Evolutionary conservation across 2,113 vertebrate genomes (phyloP).

Genomic region (Caretta caretta): DNA sequence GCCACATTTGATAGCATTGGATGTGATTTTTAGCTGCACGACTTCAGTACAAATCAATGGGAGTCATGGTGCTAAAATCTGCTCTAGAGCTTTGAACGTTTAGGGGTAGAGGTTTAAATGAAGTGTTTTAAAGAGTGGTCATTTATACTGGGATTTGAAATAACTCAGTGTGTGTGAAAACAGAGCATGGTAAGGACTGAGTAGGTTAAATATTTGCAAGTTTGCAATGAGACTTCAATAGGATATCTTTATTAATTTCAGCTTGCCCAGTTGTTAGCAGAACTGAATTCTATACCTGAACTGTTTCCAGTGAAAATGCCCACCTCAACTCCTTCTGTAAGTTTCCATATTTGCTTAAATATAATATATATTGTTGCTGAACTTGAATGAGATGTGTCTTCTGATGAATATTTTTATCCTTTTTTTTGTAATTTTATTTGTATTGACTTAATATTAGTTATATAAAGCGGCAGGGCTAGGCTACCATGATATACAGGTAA

Average conservation of each 20-base stretch:
- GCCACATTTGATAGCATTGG: background rate
- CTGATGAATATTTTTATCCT: background rate
- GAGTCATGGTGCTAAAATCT: background rate
- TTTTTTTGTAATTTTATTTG: background rate
- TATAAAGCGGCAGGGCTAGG: background rate
- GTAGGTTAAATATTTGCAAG: background rate
- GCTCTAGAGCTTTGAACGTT: background rate
- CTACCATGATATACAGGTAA: background rate
- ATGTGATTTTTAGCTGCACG: background rate
- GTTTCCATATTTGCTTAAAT: background rate
- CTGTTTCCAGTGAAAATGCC: conserved; percentile 82
- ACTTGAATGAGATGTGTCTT: background rate
- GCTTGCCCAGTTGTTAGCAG: conserved; percentile 94
- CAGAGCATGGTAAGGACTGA: background rate
- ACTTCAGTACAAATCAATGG: background rate
- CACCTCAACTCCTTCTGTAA: conserved; percentile 80
- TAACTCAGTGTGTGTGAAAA: background rate
- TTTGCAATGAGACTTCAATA: conserved; percentile 14
- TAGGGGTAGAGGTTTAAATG: background rate
- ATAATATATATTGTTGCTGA: background rate
- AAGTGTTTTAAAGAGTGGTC: background rate
- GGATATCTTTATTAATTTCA: conserved; percentile 65
- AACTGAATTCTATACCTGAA: conserved; percentile 89
- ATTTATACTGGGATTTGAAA: background rate
- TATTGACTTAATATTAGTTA: background rate